These are phyloP conservation scores for Tachina fera DNA, from an alignment of 2,888 invertebrate genomes.

Conservation along the genomic window DNA sequence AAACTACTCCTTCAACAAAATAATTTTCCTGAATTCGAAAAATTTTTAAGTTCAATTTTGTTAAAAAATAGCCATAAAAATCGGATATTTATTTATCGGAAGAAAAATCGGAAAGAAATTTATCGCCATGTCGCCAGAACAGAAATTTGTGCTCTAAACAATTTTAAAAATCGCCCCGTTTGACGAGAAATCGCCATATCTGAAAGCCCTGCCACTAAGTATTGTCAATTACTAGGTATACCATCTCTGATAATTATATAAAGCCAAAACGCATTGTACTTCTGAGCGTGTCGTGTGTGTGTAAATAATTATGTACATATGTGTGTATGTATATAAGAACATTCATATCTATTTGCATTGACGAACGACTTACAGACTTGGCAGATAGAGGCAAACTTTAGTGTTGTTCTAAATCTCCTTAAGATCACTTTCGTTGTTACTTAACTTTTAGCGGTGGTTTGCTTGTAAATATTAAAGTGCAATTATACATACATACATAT, in stretches of 20 bases:
- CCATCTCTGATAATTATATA: slow-evolving; percentile 54
- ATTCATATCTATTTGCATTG: not conserved
- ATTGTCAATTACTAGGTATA: not conserved
- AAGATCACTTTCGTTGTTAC: slow-evolving; percentile 72
- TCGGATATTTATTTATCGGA: too few species aligned
- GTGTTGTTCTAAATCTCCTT: slow-evolving; percentile 74
- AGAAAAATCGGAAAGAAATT: too few species aligned
- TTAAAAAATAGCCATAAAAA: too few species aligned
- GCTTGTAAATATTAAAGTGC: slow-evolving; percentile 13
- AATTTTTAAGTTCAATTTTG: too few species aligned
- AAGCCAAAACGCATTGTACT: slow-evolving; percentile 52
- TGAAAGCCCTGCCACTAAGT: too few species aligned
- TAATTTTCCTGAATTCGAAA: too few species aligned
- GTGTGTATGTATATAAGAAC: not conserved
- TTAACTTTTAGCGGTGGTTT: slow-evolving; percentile 28
- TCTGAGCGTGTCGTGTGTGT: slow-evolving; percentile 2
- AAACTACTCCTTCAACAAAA: too few species aligned
- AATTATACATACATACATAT: too few species aligned
- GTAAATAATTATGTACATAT: not conserved
- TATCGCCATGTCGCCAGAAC: too few species aligned
- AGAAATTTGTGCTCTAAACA: too few species aligned
- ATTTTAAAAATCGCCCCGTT: too few species aligned
- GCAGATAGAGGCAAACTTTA: slow-evolving; percentile 59
- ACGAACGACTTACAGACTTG: slow-evolving; percentile 35
- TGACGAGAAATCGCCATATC: too few species aligned